Evolutionary conservation across 2,797 vertebrate genomes (phyloP).

Genomic region (Cichlasoma orientale): DNA sequence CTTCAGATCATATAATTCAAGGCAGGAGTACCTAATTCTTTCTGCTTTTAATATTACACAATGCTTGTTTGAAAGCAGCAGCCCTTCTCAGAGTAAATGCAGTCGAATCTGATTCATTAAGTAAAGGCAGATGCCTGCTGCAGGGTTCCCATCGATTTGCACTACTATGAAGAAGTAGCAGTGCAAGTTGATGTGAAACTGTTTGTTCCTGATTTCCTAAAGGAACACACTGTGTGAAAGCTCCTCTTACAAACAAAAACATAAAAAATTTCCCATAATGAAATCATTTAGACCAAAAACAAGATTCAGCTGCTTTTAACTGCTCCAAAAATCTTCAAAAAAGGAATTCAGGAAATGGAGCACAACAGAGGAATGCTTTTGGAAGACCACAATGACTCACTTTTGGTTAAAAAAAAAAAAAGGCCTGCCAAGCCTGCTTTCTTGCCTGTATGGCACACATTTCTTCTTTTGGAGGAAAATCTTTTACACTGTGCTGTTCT

Average conservation of each 20-base stretch:
- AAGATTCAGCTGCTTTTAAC: slow-evolving; percentile 39
- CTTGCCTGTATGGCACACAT: slow-evolving; percentile 9
- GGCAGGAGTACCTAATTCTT: not conserved
- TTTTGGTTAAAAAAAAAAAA: slow-evolving; percentile 23
- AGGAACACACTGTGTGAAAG: slow-evolving; percentile 15
- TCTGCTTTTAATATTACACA: slow-evolving; percentile 21
- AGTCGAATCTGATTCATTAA: slow-evolving; percentile 34
- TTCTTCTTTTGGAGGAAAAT: not conserved
- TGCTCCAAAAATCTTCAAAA: not conserved
- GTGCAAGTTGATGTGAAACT: not conserved
- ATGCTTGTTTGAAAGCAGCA: slow-evolving; percentile 1
- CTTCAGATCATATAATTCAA: not conserved
- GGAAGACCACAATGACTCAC: slow-evolving; percentile 72
- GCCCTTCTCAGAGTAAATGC: slow-evolving; percentile 5
- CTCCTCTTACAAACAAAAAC: slow-evolving; percentile 27
- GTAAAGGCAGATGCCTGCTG: slow-evolving; percentile 55
- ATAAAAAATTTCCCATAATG: slow-evolving; percentile 8
- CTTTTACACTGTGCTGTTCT: not conserved
- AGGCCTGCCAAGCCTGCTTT: slow-evolving; percentile 4
- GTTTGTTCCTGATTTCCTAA: not conserved
- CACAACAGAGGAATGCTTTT: slow-evolving; percentile 53
- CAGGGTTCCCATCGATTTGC: slow-evolving; percentile 9
- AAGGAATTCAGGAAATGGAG: slow-evolving; percentile 44
- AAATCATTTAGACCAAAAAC: slow-evolving; percentile 20
- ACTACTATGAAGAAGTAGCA: not conserved